phyloP scores from a whole-genome alignment of 1,140 invertebrate genomes.

The Hycleus phaleratus region DNA sequence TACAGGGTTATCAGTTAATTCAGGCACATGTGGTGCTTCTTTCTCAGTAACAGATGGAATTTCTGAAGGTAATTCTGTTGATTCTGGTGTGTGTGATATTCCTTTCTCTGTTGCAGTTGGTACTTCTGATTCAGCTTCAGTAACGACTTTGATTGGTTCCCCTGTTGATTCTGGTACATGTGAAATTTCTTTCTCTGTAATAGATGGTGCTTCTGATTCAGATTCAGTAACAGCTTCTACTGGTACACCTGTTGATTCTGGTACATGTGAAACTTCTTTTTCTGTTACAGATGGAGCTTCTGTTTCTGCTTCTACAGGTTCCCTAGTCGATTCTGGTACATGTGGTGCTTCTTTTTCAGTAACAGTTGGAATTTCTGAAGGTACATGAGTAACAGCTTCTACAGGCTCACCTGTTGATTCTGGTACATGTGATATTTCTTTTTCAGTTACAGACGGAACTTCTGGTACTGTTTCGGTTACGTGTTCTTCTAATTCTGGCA shows the following conservation, averaged over 20 bases:
- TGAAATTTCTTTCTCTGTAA: background rate
- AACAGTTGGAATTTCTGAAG: background rate
- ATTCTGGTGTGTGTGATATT: background rate
- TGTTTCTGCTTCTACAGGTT: background rate
- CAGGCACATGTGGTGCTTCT: background rate
- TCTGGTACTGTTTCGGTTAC: background rate
- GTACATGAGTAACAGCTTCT: background rate
- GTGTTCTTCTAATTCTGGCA: too few species aligned
- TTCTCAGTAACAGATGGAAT: slow-evolving; percentile 1
- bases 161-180: background rate
- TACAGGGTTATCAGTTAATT: background rate
- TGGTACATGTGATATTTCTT: slow-evolving; percentile 1
- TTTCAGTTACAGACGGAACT: background rate
- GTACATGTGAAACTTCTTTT: slow-evolving; percentile 11
- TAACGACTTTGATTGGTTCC: background rate
- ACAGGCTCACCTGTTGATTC: background rate
- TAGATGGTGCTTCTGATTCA: background rate
- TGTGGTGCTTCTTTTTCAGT: background rate
- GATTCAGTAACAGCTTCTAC: background rate
- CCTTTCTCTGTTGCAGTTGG: slow-evolving; percentile 2
- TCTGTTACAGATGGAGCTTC: background rate
- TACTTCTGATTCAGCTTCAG: background rate
- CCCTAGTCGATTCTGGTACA: background rate
- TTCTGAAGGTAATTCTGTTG: slow-evolving; percentile 5
- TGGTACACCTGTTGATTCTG: slow-evolving; percentile 1